Evolutionary conservation across 2,888 invertebrate genomes (phyloP).

Genomic region (Archips xylosteana): DNA sequence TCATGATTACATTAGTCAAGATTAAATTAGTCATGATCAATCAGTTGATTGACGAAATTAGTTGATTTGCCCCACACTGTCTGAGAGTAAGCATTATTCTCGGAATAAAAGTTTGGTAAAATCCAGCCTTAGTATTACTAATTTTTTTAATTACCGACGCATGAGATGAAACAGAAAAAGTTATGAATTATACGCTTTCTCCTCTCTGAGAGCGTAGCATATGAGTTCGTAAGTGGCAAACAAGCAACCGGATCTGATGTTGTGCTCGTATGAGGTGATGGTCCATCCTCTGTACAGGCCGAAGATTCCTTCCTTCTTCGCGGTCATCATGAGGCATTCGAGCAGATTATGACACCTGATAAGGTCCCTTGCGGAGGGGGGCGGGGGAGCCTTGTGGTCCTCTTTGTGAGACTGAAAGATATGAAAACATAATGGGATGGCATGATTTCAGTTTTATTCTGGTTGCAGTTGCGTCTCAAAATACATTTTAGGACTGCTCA

Average conservation of each 20-base stretch:
- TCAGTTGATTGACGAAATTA: no score
- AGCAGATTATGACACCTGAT: not conserved
- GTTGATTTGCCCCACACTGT: no score
- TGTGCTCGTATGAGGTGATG: not conserved
- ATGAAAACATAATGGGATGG: not conserved
- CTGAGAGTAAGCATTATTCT: no score
- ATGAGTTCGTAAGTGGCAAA: conserved; percentile 7
- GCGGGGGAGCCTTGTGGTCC: not conserved
- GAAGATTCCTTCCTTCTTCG: not conserved
- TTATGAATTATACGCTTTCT: not conserved
- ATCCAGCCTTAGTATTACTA: no score
- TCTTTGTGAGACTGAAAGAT: conserved; percentile 6
- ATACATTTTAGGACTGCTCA: no score
- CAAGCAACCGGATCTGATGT: not conserved
- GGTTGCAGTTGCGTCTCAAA: no score
- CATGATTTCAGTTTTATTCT: not conserved
- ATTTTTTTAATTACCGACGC: no score
- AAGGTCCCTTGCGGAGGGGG: not conserved
- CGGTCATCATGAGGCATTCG: not conserved
- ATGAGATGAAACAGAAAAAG: not conserved
- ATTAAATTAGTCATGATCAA: no score
- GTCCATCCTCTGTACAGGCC: conserved; percentile 13
- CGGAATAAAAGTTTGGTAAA: no score
- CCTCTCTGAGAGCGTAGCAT: not conserved
- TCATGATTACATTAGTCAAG: no score